These are phyloP conservation scores for Polylopha cassiicola DNA, from an alignment of 2,888 invertebrate genomes.

Conservation along the genomic window DNA sequence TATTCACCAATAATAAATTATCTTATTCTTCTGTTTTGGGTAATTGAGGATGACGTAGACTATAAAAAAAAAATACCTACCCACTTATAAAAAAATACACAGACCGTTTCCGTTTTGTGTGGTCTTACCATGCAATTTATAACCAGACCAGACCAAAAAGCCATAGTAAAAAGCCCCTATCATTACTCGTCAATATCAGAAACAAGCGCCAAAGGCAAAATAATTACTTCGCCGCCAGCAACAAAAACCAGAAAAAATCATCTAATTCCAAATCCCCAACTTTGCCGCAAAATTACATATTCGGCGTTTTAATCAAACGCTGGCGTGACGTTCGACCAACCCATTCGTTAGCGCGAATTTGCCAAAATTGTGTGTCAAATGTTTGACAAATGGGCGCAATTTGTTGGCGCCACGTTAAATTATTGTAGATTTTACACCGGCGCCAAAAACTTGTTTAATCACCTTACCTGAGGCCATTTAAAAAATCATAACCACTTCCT, in stretches of 20 bases:
- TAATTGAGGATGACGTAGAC: no score
- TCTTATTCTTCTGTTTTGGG: no score
- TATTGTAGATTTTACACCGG: constrained; percentile 8
- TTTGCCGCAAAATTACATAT: constrained; percentile 27
- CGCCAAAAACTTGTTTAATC: constrained; percentile 26
- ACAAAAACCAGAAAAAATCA: background rate
- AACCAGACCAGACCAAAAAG: no score
- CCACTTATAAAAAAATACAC: no score
- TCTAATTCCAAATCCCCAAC: constrained; percentile 36
- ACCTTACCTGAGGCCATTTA: constrained; percentile 35
- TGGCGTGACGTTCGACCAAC: constrained; percentile 33
- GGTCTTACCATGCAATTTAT: no score
- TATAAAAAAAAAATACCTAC: no score
- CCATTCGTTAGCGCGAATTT: constrained; percentile 40
- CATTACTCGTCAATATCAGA: no score
- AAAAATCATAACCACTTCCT: constrained; percentile 37
- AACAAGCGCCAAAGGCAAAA: no score
- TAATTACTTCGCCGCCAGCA: no score
- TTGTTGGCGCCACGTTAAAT: constrained; percentile 37
- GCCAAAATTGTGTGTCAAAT: constrained; percentile 46
- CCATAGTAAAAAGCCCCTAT: no score
- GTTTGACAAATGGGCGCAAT: constrained; percentile 44
- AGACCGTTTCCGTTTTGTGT: no score
- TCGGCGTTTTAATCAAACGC: constrained; percentile 34
- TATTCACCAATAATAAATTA: no score